phyloP scores from a whole-genome alignment of 2,797 vertebrate genomes.

The Spinus pinus region DNA sequence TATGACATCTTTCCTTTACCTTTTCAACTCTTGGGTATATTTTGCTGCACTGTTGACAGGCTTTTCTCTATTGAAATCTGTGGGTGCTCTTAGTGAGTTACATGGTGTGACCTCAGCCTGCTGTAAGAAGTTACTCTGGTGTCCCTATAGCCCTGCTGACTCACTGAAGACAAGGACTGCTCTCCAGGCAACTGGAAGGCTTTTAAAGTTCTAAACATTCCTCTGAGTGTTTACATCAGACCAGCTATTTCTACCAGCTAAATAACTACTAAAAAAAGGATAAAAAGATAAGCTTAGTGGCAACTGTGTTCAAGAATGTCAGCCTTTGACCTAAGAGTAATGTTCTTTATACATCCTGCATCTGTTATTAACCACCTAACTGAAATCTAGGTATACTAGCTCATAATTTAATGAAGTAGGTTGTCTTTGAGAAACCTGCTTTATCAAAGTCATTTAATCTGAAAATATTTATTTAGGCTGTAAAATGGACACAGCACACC shows the following conservation, averaged over 20 bases:
- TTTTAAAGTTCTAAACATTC: conserved; percentile 14
- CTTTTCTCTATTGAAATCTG: not conserved
- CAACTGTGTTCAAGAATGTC: not conserved
- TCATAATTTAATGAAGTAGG: not conserved
- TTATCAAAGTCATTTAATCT: not conserved
- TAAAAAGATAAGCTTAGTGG: not conserved
- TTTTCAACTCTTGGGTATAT: not conserved
- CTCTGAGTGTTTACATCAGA: not conserved
- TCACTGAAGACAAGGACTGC: not conserved
- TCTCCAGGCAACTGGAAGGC: not conserved
- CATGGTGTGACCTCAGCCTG: not conserved
- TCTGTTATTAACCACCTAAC: not conserved
- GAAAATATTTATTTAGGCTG: not conserved
- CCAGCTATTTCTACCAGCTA: not conserved
- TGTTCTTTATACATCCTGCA: not conserved
- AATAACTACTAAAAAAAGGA: not conserved
- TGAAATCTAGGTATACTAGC: not conserved
- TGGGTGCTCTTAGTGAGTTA: not conserved
- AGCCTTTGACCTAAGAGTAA: not conserved
- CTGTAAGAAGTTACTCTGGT: not conserved
- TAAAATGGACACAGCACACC: not conserved
- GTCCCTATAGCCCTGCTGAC: not conserved
- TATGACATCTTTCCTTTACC: not conserved
- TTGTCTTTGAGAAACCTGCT: not conserved
- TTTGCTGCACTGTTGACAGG: not conserved